These are phyloP conservation scores for Pristionchus fissidentatus DNA, from an alignment of 2,888 invertebrate genomes.

Conservation along the genomic window DNA sequence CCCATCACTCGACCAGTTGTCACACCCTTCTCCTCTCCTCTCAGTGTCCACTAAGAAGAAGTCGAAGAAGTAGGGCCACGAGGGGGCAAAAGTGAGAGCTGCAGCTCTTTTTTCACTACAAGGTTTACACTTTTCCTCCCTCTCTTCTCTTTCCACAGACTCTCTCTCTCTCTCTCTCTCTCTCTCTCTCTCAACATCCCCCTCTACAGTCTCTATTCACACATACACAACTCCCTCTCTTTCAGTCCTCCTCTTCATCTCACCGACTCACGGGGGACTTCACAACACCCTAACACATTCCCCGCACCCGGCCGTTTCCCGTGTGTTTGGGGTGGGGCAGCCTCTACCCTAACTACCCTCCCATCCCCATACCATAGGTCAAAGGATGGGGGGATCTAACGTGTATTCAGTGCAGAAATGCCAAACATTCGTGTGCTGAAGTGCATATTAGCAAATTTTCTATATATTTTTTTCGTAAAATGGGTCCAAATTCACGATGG, in stretches of 20 bases:
- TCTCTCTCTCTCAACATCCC: not conserved
- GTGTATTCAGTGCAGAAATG: too few species aligned
- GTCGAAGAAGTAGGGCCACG: constrained; percentile 13
- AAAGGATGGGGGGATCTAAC: too few species aligned
- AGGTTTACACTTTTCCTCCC: constrained; percentile 15
- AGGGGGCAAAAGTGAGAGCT: too few species aligned
- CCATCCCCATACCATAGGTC: too few species aligned
- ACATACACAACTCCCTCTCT: not conserved
- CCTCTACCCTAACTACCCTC: too few species aligned
- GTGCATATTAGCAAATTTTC: too few species aligned
- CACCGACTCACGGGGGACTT: not conserved
- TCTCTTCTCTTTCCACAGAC: not conserved
- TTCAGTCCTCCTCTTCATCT: not conserved
- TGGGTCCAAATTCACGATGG: too few species aligned
- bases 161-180: not conserved
- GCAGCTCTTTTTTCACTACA: too few species aligned
- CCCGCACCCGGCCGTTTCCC: too few species aligned
- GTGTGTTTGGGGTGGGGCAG: too few species aligned
- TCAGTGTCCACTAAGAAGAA: not conserved
- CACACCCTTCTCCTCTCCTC: constrained; percentile 19
- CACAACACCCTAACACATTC: not conserved
- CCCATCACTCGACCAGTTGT: constrained; percentile 33
- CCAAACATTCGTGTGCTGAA: too few species aligned
- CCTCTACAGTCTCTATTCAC: not conserved
- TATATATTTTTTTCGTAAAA: too few species aligned